Base-by-base conservation (phyloP, 1,140 invertebrate genomes). In the Acromyrmex echinatior region DNA sequence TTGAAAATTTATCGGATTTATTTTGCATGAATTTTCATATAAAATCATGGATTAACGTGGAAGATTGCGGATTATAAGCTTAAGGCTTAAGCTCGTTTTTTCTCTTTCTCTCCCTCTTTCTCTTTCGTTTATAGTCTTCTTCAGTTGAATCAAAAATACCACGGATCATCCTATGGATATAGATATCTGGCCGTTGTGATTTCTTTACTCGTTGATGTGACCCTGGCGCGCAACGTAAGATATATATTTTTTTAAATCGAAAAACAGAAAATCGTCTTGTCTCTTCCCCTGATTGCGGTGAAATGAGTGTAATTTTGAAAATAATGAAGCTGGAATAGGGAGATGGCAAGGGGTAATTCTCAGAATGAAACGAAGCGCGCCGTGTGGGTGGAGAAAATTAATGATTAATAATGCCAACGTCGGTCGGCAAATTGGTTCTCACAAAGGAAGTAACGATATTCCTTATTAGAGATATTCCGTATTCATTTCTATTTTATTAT, bases 1-100 rank as follows among this genome's bases (percentile, higher is more conserved):
- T 49, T n/a, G 45, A 3, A 45, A 49, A 73, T 62, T 73, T 49
- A 73, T 73, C n/a, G 10, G 7, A 66, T 35, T 74, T 49, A 68
- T 49, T 71, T 45, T n/a, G 7, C 14, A 9, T 39, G 3, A 28
- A 68, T 10, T 39, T 60, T 93, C 90, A 88, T 92, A 91, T 51
- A 49, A 70, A 92, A 92, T 91, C 88, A 92, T 80, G 90, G 88
- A 91, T 84, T 70, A 88, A 91, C 87, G 79, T 25, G 25, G 87
- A 88, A 88, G 84, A 87, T 90, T 81, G 92, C 86, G 82, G 90
- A 93, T 93, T 93, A 93, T 92, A 93, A 91, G 90, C 87, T 88
- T 88, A 87, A 92, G 89, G 1, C 16, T 53, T 93, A 87, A 84
- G 90, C 91, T 91, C 89, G 71, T 28, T 28, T 65, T 89, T 82